Evolutionary conservation across 2,888 invertebrate genomes (phyloP).

Genomic region (Invenusta paracnida): DNA sequence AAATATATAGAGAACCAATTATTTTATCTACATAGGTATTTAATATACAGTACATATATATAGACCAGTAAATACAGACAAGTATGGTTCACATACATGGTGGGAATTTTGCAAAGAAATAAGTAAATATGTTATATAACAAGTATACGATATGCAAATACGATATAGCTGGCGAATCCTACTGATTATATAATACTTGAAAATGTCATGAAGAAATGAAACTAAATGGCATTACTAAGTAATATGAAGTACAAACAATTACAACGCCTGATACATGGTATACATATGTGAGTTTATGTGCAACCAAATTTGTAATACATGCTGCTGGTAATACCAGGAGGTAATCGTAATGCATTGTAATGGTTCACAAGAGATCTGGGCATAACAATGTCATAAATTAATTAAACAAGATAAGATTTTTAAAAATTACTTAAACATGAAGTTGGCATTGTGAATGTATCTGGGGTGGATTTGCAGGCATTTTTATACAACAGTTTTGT

Average conservation of each 20-base stretch:
- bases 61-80: conserved; percentile 26
- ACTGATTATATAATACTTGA: conserved; percentile 29
- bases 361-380: conserved; percentile 26
- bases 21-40: conserved; percentile 26
- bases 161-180: conserved; percentile 5
- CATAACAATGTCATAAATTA: conserved; percentile 21
- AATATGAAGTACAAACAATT: conserved; percentile 23
- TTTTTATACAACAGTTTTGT: conserved; percentile 26
- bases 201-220: conserved; percentile 29
- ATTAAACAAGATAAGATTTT: conserved; percentile 29
- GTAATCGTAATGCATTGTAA: conserved; percentile 19
- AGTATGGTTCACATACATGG: conserved; percentile 29
- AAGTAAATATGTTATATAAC: conserved; percentile 26
- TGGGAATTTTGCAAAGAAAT: conserved; percentile 29
- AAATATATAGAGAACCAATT: conserved; percentile 29
- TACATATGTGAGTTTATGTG: conserved; percentile 23
- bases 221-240: conserved; percentile 23
- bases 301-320: conserved; percentile 22
- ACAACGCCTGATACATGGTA: conserved; percentile 23
- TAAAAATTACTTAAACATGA: background rate
- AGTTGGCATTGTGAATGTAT: conserved; percentile 18
- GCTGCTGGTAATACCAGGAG: conserved; percentile 26
- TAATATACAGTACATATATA: conserved; percentile 29
- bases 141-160: conserved; percentile 12
- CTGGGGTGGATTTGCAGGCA: conserved; percentile 21